These are phyloP conservation scores for Harpegnathos saltator DNA, from an alignment of 1,140 invertebrate genomes.

Conservation along the genomic window DNA sequence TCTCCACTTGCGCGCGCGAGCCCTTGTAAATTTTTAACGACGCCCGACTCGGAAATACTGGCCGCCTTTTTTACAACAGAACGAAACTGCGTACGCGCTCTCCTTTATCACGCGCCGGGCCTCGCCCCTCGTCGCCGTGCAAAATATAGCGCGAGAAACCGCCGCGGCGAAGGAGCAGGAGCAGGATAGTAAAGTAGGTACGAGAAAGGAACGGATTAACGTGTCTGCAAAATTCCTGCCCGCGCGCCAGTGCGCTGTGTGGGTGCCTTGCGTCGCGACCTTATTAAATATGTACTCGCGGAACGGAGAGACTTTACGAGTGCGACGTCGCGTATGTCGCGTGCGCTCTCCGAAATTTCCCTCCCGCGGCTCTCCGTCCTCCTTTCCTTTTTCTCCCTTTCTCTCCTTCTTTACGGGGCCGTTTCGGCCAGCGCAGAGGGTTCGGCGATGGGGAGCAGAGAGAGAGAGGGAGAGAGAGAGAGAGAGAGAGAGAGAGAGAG, in stretches of 20 bases:
- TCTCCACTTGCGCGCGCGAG: not conserved
- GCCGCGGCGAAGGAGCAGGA: not conserved
- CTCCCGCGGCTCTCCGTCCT: not conserved
- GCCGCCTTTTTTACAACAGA: slow-evolving; percentile 19
- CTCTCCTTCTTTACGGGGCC: not conserved
- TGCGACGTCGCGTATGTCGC: not conserved
- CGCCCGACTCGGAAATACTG: not conserved
- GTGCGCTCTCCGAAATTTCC: not conserved
- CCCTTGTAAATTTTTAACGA: slow-evolving; percentile 18
- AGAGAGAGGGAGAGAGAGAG: too few relatives aligned
- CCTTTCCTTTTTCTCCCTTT: too few relatives aligned
- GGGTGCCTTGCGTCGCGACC: not conserved
- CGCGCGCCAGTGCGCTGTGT: too few relatives aligned
- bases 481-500: too few relatives aligned
- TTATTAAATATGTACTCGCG: not conserved
- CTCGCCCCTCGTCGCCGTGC: not conserved
- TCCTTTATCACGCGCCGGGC: not conserved
- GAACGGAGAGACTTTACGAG: not conserved
- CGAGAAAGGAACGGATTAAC: not conserved
- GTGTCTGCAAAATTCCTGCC: too few relatives aligned
- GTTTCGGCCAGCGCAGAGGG: not conserved
- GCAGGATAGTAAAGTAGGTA: not conserved
- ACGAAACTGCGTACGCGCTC: not conserved
- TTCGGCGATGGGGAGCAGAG: too few relatives aligned
- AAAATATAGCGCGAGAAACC: not conserved